Percentiles rank a stretch among this genome's conserved stretches.
Evolutionary conservation across 2,797 vertebrate species (phyloP).

Genomic region (Helicolenus hilgendorfi): DNA sequence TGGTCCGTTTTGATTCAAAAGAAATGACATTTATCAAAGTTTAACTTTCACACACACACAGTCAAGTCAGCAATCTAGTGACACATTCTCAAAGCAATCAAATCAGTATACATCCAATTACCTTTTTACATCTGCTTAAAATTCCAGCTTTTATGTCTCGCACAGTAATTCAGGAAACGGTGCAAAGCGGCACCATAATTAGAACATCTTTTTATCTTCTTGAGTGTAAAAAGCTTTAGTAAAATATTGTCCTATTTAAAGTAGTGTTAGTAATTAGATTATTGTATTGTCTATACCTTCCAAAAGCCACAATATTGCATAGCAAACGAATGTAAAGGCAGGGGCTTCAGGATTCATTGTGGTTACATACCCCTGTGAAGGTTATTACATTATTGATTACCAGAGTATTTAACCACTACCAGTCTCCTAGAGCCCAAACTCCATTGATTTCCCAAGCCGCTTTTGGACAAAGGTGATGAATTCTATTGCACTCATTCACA

Average conservation of each 20-base stretch:
- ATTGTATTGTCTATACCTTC: neutral
- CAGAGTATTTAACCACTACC: constrained; percentile 80
- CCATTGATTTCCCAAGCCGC: constrained; percentile 80
- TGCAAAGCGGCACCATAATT: neutral
- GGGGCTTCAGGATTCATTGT: constrained; percentile 31
- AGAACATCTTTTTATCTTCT: neutral
- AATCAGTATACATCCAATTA: neutral
- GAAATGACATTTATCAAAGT: neutral
- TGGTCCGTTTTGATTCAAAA: neutral
- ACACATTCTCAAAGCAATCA: neutral
- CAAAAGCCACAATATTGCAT: neutral
- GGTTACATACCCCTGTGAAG: constrained; percentile 68
- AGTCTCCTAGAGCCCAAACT: constrained; percentile 77
- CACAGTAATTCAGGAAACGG: neutral
- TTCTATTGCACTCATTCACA: constrained; percentile 75
- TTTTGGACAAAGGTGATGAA: constrained; percentile 74
- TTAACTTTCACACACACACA: neutral
- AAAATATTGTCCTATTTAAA: neutral
- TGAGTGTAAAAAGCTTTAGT: neutral
- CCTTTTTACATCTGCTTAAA: neutral
- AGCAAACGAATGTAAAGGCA: constrained; percentile 3
- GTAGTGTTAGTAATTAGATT: neutral
- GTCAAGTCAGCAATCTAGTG: neutral
- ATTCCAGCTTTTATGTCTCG: neutral
- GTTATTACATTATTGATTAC: constrained; percentile 87